Percentiles rank a stretch among this genome's conserved stretches.
phyloP scores from a whole-genome alignment of 2,797 vertebrate genomes.

The Aeoliscus strigatus region DNA sequence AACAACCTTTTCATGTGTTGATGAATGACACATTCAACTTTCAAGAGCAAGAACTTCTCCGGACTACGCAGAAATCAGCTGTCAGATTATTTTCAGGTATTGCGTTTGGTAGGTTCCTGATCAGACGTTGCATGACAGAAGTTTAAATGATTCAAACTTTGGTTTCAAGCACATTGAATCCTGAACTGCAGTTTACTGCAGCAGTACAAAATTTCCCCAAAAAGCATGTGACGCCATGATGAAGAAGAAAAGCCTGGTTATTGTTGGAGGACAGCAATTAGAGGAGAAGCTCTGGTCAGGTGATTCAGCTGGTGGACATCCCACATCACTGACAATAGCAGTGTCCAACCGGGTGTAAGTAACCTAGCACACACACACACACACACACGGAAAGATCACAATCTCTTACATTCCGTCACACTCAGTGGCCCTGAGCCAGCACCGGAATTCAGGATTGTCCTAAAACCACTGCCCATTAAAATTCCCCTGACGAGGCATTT shows the following conservation, averaged over 20 bases:
- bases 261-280: constrained; percentile 45
- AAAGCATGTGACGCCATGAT: not conserved
- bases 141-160: no score
- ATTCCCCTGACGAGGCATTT: constrained; percentile 22
- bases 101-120: no score
- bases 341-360: constrained; percentile 16
- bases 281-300: constrained; percentile 21
- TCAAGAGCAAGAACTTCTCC: not conserved
- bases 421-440: constrained; percentile 35
- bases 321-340: constrained; percentile 25
- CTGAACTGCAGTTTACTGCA: not conserved
- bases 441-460: constrained; percentile 44
- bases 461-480: constrained; percentile 38
- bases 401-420: constrained; percentile 55
- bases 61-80: not conserved
- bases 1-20: not conserved
- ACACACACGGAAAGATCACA: constrained; percentile 43
- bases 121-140: no score
- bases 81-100: no score
- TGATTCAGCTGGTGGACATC: constrained; percentile 38
- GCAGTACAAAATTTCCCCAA: no score
- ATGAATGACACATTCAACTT: not conserved
- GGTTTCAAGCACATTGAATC: no score
- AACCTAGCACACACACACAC: constrained; percentile 11
- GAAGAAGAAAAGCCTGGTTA: constrained; percentile 21